phyloP scores from a whole-genome alignment of 2,113 vertebrate genomes.

The Sus scrofa region T2T-Sscrofa CM000815.6:122999501-123000000 shows the following conservation, averaged over 20 bases:
- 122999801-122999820: conserved; percentile 30
- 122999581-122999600: conserved; percentile 21
- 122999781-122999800: conserved; percentile 4
- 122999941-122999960: background rate
- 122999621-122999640: background rate
- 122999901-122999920: background rate
- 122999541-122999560: background rate
- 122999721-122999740: background rate
- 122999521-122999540: background rate
- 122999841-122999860: background rate
- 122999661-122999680: background rate
- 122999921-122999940: background rate
- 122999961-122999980: background rate
- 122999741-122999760: background rate
- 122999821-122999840: background rate
- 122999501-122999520: background rate
- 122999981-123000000: background rate
- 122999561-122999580: background rate
- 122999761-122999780: background rate
- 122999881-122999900: background rate
- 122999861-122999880: background rate
- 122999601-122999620: background rate
- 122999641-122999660: conserved; percentile 4
- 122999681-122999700: conserved; percentile 20
- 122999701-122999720: background rate